A percentile compares a stretch with the other conserved stretches of the same genome.
These are phyloP conservation scores for Ophion ellenae DNA, from an alignment of 2,888 invertebrate genomes.

Conservation along the genomic window DNA sequence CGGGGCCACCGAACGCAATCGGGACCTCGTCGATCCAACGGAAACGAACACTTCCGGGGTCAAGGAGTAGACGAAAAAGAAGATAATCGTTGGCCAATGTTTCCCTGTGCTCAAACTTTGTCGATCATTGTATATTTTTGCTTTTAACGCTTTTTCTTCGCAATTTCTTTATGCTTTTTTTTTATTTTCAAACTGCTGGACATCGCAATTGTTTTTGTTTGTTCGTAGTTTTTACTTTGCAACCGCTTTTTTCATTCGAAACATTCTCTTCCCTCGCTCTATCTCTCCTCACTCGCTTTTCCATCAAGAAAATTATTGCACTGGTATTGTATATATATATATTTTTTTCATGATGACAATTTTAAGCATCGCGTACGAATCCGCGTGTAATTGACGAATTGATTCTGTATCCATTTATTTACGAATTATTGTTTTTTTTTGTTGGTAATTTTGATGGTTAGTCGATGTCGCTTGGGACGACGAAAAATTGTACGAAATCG, in stretches of 20 bases:
- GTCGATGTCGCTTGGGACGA: conserved; percentile 1
- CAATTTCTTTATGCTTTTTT: neutral
- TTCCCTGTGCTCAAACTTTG: neutral
- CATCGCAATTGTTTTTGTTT: neutral
- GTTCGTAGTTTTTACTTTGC: neutral
- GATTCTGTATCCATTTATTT: neutral
- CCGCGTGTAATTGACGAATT: neutral
- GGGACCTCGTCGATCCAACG: conserved; percentile 24
- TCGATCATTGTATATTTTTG: neutral
- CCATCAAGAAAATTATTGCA: neutral
- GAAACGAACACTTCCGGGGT: conserved; percentile 23
- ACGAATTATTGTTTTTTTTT: neutral
- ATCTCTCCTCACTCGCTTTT: neutral
- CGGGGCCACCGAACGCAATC: neutral
- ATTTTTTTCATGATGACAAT: neutral
- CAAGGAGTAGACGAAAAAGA: neutral
- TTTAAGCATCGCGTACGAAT: neutral
- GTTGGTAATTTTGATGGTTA: neutral
- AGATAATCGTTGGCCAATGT: neutral
- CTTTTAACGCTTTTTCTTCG: neutral
- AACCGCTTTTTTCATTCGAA: neutral
- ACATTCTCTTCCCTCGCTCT: neutral
- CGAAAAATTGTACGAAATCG: conserved; percentile 36
- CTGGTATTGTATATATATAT: neutral
- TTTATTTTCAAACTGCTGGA: neutral